phyloP scores from a whole-genome alignment of 2,113 vertebrate genomes.

The Ascaphus truei region DNA sequence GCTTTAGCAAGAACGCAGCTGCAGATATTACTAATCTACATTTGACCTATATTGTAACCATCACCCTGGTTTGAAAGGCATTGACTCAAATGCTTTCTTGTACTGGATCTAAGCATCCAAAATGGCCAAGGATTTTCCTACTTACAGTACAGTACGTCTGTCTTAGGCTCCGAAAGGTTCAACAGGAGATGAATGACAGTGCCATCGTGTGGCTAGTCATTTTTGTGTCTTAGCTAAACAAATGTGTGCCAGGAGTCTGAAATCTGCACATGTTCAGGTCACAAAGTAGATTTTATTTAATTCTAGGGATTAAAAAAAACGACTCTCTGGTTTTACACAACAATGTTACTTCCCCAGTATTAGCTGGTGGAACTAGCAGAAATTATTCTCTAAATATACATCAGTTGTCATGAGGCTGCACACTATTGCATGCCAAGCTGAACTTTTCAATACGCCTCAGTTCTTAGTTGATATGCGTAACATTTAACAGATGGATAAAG shows the following conservation, averaged over 20 bases:
- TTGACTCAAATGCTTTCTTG: too few species aligned
- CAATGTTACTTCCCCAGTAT: neutral
- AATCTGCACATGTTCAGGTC: neutral
- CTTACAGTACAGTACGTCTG: too few species aligned
- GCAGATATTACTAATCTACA: too few species aligned
- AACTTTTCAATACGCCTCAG: neutral
- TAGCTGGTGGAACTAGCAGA: neutral
- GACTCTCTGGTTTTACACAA: neutral
- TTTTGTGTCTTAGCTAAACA: neutral
- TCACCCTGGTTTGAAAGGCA: too few species aligned
- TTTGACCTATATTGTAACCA: too few species aligned
- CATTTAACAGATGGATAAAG: neutral
- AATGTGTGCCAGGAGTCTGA: neutral
- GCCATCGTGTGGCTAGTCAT: neutral
- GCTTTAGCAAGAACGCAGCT: too few species aligned
- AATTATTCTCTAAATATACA: neutral
- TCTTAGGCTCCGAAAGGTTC: too few species aligned
- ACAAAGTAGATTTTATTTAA: neutral
- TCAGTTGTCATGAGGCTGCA: neutral
- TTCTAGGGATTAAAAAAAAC: neutral
- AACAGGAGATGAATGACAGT: too few species aligned
- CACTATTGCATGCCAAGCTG: neutral
- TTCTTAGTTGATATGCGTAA: fast-evolving
- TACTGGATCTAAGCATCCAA: too few species aligned
- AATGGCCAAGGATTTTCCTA: too few species aligned